phyloP scores from a whole-genome alignment of 2,888 invertebrate species.

The Hartigia nigra region DNA sequence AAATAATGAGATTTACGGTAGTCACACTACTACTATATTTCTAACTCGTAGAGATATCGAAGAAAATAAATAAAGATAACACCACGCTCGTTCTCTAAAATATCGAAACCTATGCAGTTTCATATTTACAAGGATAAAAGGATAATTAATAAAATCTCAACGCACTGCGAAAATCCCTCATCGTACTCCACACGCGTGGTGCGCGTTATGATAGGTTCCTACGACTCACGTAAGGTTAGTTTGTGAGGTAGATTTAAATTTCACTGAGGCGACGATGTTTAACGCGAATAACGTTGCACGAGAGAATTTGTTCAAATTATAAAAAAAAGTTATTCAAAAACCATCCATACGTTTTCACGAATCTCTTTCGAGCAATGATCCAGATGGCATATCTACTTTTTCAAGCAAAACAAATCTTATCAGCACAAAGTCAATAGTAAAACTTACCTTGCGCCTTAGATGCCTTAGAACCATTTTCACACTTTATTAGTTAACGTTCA shows the following conservation, averaged over 20 bases:
- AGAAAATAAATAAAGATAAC: neutral
- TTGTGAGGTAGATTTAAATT: neutral
- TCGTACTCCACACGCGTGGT: neutral
- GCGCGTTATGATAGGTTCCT: neutral
- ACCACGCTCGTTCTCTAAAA: neutral
- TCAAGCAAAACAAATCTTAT: neutral
- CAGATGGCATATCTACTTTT: neutral
- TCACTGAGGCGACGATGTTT: neutral
- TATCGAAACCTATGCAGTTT: neutral
- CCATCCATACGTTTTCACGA: neutral
- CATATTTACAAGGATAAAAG: neutral
- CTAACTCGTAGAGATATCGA: neutral
- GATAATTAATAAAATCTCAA: neutral
- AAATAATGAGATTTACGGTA: neutral
- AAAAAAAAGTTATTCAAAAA: neutral
- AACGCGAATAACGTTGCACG: neutral
- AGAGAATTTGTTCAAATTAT: too few relatives aligned
- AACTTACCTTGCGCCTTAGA: conserved; percentile 51
- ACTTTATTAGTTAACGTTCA: neutral
- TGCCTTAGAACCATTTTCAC: conserved; percentile 52
- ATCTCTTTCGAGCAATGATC: neutral
- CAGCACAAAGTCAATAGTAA: neutral
- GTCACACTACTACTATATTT: neutral
- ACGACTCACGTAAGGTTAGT: neutral
- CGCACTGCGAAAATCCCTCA: neutral